Percentiles rank a stretch among this genome's conserved stretches.
Evolutionary conservation across 2,113 vertebrate species (phyloP).

Genomic region (Megaceryle maxima): DNA sequence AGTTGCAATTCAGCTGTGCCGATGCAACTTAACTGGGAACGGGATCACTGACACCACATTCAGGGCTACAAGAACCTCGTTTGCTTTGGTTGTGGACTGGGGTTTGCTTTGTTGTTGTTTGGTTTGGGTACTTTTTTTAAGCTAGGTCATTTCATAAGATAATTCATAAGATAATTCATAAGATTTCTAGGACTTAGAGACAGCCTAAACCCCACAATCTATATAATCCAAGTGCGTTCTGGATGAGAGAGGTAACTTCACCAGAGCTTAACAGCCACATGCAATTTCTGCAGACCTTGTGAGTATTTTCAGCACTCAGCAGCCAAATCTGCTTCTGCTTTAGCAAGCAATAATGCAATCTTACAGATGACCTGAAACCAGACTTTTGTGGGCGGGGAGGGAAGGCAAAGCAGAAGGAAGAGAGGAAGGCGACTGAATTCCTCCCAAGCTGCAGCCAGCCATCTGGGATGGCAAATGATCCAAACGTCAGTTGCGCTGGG

Average conservation of each 20-base stretch:
- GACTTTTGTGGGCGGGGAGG: background rate
- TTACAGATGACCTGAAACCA: constrained; percentile 18
- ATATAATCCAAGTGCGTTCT: background rate
- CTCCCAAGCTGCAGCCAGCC: background rate
- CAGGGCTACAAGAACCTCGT: background rate
- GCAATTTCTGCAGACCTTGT: background rate
- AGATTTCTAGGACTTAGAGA: background rate
- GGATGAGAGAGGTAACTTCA: background rate
- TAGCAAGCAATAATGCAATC: background rate
- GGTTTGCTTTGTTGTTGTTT: background rate
- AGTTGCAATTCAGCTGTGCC: background rate
- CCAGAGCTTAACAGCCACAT: background rate
- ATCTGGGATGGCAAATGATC: constrained; percentile 38
- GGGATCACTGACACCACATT: background rate
- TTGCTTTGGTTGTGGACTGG: background rate
- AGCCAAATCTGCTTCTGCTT: background rate
- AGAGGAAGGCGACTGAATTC: constrained; percentile 15
- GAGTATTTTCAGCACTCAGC: background rate
- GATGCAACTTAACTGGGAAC: background rate
- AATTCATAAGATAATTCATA: background rate
- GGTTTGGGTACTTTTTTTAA: background rate
- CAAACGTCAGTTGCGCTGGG: background rate
- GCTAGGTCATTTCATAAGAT: background rate
- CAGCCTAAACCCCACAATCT: background rate
- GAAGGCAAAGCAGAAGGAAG: background rate